Evolutionary conservation across 2,888 invertebrate species (phyloP), one percentile per base, ranked within the genome.

Genomic region (Tanytarsus gracilentus): DNA sequence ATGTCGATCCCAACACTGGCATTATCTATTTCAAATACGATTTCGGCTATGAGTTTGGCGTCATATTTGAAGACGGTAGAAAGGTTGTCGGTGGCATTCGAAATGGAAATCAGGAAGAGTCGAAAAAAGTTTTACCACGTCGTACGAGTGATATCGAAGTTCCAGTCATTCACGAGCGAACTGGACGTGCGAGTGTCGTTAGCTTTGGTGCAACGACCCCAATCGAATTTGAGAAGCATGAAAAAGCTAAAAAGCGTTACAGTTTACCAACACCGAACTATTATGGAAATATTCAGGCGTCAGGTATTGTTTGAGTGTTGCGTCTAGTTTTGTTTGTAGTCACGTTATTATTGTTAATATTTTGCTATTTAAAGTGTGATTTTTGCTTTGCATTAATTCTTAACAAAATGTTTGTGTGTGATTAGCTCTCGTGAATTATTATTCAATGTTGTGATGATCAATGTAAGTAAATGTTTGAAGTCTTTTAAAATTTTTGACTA

Each of bases 1-100:
- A 84, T 72, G 81, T 85, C 69, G 85, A 86, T 71, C 84, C 85
- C 64, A 83, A 84, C 68, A 85, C 85, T 52, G 85, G 85, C 65
- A 76, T 86, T 63, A 84, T 86, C 68, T 86, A 86, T 76, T 86
- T 86, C 78, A 86, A 86, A 75, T 86, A 86, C 70, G 86, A 86
- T 75, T 86, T 86, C 69, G 86, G 86, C 66, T 86, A 86, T 71
- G 86, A 86, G 71, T 86, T 86, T 69, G 86, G 86, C 63, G 80
- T 86, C 64, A 78, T 85, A 50, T 75, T 84, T 53, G 85, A 86
- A 40, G 82, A 83, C 69, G 77, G 81, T 65, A 79, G 78, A 69
- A 75, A 75, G 66, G 70, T 74, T 63, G 68, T 74, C 62, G 71
- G 69, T 64, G 71, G 70, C 63, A 68, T 30, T 14, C 58, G 61